Evolutionary conservation across 2,888 invertebrate species (phyloP).

Genomic region (Alloscopus bannaensis): DNA sequence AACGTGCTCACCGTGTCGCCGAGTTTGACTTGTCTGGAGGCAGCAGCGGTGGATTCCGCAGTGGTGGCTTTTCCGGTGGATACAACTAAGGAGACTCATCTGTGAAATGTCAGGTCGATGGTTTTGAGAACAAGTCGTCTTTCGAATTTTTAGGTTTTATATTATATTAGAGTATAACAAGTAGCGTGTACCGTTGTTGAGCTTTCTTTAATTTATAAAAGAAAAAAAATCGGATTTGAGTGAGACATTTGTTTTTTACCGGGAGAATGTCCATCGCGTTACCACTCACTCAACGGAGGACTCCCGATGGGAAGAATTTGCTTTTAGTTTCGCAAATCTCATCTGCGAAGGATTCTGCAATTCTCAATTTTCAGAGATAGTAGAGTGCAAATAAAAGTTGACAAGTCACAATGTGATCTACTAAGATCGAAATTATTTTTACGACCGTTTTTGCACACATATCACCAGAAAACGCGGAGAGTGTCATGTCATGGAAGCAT

Average conservation of each 20-base stretch:
- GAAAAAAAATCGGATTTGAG: background rate
- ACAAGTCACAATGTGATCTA: no score
- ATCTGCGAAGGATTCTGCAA: no score
- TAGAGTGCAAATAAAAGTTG: no score
- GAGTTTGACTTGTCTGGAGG: conserved; percentile 36
- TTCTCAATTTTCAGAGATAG: no score
- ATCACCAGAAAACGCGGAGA: background rate
- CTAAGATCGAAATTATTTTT: no score
- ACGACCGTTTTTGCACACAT: background rate
- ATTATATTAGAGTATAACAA: background rate
- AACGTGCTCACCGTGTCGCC: conserved; percentile 61
- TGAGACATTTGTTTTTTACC: no score
- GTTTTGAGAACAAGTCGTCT: background rate
- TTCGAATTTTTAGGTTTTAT: background rate
- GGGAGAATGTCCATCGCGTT: no score
- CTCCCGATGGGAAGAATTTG: no score
- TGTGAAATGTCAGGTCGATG: background rate
- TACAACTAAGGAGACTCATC: conserved; percentile 43
- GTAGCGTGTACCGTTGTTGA: conserved; percentile 2
- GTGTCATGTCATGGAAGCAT: no score
- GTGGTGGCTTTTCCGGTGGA: conserved; percentile 42
- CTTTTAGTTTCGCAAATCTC: no score
- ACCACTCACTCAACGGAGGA: no score
- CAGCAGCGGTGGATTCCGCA: conserved; percentile 2
- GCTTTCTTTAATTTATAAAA: no score